Conservation (phyloP, 1,140 invertebrate genomes). For the Leucophenga varia region DNA sequence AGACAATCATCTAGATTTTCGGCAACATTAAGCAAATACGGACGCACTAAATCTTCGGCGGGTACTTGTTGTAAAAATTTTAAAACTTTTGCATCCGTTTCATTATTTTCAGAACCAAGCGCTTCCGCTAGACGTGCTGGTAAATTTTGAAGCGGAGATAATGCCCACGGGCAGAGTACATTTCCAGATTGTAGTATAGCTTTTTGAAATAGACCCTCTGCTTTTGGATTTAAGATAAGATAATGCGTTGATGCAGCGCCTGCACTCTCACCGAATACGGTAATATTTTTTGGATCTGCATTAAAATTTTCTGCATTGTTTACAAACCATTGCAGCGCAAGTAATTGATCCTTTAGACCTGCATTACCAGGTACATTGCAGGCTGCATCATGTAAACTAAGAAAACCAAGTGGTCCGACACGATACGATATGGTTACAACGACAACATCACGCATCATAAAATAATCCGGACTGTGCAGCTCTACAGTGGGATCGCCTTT, state of each 20-base stretch:
- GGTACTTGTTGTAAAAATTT: conserved; percentile 32
- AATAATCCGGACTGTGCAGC: conserved; percentile 59
- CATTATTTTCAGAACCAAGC: conserved; percentile 28
- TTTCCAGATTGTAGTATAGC: conserved; percentile 60
- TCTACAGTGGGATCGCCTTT: conserved; percentile 53
- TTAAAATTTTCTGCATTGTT: conserved; percentile 45
- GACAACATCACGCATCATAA: conserved; percentile 59
- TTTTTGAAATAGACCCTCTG: conserved; percentile 58
- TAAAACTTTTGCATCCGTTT: conserved; percentile 27
- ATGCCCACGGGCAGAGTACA: conserved; percentile 58
- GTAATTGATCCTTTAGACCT: conserved; percentile 61
- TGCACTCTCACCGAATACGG: conserved; percentile 51
- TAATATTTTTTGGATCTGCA: conserved; percentile 46
- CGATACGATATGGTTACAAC: conserved; percentile 58
- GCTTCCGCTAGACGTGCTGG: conserved; percentile 29
- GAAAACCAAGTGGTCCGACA: conserved; percentile 60
- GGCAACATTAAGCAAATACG: conserved; percentile 29
- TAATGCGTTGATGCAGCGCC: conserved; percentile 57
- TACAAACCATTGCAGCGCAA: conserved; percentile 52
- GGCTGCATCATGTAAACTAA: conserved; percentile 57
- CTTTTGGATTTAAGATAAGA: conserved; percentile 59
- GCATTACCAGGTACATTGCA: conserved; percentile 60
- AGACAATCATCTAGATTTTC: conserved; percentile 41
- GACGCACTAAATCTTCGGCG: conserved; percentile 27
- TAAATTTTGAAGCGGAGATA: conserved; percentile 22